Conservation (phyloP, 2,113 vertebrate species). For the Toxostoma redivivum region DNA sequence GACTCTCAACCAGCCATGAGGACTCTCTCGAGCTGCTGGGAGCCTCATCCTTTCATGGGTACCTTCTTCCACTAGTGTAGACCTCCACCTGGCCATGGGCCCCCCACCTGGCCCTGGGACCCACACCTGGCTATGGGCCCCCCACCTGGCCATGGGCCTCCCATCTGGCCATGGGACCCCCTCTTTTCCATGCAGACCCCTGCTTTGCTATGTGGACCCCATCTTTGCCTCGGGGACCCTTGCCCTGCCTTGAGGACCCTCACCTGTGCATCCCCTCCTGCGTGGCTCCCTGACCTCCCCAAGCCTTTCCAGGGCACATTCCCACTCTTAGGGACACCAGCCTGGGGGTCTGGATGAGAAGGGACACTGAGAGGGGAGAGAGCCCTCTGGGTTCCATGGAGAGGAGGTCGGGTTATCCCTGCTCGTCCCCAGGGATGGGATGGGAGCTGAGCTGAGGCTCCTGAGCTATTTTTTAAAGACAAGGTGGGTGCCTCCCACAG, state of each 20-base stretch:
- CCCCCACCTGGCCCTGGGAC: neutral
- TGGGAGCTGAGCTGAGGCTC: neutral
- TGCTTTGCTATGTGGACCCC: accelerated
- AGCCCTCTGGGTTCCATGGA: accelerated
- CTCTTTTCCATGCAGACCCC: no score
- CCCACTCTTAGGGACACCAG: neutral
- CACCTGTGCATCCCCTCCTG: accelerated
- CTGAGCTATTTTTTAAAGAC: neutral
- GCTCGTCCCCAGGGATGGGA: accelerated
- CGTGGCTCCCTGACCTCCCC: neutral
- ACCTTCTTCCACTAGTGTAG: neutral
- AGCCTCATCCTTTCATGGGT: neutral
- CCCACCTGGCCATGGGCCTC: accelerated
- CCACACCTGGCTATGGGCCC: accelerated
- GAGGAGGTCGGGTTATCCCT: neutral
- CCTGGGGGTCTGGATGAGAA: neutral
- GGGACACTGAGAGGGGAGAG: accelerated
- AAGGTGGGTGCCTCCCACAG: neutral
- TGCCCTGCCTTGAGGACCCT: neutral
- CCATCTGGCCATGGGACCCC: accelerated
- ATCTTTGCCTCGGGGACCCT: neutral
- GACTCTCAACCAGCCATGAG: neutral
- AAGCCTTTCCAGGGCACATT: neutral
- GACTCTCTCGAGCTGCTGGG: neutral
- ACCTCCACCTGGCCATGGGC: no score